Evolutionary conservation across 2,113 vertebrate genomes (phyloP).

Genomic region (Thalassoma bifasciatum): DNA sequence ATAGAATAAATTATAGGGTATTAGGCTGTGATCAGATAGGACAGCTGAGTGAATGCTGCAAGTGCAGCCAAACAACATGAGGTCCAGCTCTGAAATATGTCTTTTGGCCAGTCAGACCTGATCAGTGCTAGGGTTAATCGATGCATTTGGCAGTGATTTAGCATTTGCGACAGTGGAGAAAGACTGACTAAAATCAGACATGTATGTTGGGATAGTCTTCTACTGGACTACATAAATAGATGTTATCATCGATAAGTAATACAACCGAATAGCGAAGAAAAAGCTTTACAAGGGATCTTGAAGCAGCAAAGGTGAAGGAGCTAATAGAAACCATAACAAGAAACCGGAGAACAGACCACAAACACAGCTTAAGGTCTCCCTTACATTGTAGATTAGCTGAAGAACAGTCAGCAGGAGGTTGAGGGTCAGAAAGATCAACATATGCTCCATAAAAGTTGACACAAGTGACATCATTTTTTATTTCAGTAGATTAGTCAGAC

Average conservation of each 20-base stretch:
- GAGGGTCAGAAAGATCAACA: too few species aligned
- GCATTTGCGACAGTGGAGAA: conserved; percentile 13
- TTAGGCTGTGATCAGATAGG: conserved; percentile 47
- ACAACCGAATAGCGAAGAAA: not conserved
- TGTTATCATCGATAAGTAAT: not conserved
- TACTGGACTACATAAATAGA: not conserved
- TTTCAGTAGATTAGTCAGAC: too few species aligned
- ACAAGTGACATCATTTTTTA: too few species aligned
- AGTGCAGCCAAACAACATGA: conserved; percentile 10
- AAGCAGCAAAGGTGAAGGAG: too few species aligned
- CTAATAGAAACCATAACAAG: too few species aligned
- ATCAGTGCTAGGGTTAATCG: conserved; percentile 28
- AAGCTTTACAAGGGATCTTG: too few species aligned
- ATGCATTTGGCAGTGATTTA: conserved; percentile 15
- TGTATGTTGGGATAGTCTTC: not conserved
- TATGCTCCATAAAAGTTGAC: too few species aligned
- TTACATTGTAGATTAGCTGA: too few species aligned
- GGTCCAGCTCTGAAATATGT: conserved; percentile 32
- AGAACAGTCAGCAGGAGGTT: too few species aligned
- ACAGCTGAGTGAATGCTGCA: conserved; percentile 37
- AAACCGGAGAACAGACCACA: too few species aligned
- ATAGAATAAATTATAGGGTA: conserved; percentile 43
- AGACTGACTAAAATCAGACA: not conserved
- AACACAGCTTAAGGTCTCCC: too few species aligned
- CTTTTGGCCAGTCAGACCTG: conserved; percentile 16